Evolutionary conservation across 53 echinoderm and acorn worm genomes (phyloP), one percentile per base, ranked within the genome.

Genomic region (Astropecten irregularis): DNA sequence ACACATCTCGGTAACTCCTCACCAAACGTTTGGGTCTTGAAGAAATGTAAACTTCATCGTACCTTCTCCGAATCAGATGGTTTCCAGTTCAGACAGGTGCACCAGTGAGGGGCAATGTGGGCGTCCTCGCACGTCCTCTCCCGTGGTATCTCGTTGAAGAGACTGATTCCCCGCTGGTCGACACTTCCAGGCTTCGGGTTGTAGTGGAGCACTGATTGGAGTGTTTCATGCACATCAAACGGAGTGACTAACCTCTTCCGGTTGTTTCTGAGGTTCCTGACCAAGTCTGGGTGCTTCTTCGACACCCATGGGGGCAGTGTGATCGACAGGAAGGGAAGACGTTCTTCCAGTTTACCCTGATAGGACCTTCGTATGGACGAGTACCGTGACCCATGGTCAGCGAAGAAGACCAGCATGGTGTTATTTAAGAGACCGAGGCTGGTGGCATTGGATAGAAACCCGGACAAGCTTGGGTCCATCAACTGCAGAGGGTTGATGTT

Each of bases 311-410:
- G 21, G 1, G 90, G 90, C 8, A 90, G 22, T 9, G 66, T 49
- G 35, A 90, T 53, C 1, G 85, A 90, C 69, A 90, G 37, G 14
- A 69, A 85, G 0, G 90, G 90, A 9, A 90, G 69, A 2, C 90
- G 77, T 22, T 90, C 90, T 74, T 90, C 90, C 14, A 90, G 71
- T 56, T 84, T 90, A 33, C 90, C 90, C 60, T 90, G 90, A 20
- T 85, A 28, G 6, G 90, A 47, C 13, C 66, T 18, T 10, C 90
- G 79, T 11, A 90, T 79, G 10, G 49, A 27, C 9, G 77, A 69
- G 53, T 85, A 85, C 19, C 85, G 68, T 4, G 90, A 58, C 9
- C 90, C 90, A 49, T 85, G 90, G 63, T 85, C 90, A n/a, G 85
- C 69, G 23, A 79, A 54, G 48, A 90, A 26, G 20, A 82, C 26